Evolutionary conservation across 2,797 vertebrate genomes (phyloP), one percentile per base, ranked within the genome.

Genomic region (Dermochelys coriacea): DNA sequence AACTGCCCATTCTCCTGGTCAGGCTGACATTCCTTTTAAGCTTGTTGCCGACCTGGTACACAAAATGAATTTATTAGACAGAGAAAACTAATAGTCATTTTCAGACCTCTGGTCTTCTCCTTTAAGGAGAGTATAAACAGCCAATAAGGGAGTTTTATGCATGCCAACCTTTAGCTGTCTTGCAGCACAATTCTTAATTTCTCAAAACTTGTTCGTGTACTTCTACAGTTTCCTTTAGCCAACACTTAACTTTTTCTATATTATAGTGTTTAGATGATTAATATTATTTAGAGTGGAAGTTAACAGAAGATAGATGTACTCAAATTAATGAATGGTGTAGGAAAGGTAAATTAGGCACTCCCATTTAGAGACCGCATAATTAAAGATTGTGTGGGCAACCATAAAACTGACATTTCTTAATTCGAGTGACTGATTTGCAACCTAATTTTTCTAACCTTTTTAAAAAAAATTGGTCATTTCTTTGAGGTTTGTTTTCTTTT

Each of bases 41-140:
- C 14, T 34, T 5, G 37, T 3, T 50, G 7, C n/a, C 27, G 27
- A 27, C 18, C 27, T n/a, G 2, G 1, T 0, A 37, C 8, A 68
- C 75, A 37, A 5, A 2, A 1, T 2, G 5, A 29, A 4, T 19
- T 61, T 4, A 37, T 71, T 71, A 77, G 37, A 2, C 64, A 2
- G 16, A 27, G 12, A 41, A 41, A 41, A n/a, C 64, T n/a, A 68
- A 34, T 7, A 64, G 8, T 37, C 55, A n/a, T 80, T 23, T 41
- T 8, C 59, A 55, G 4, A 18, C n/a, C 49, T n/a, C 75, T 45
- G 23, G 2, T 49, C 34, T 37, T 68, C 55, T n/a, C 9, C 8
- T 1, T 19, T 27, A 25, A 52, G 54, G 55, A 47, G 16, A 75
- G 47, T 71, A 49, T 0, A 1, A 87, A 19, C 49, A 54, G 5